Conservation (phyloP, 1,140 invertebrate species). For the Drepana arcuata region DNA sequence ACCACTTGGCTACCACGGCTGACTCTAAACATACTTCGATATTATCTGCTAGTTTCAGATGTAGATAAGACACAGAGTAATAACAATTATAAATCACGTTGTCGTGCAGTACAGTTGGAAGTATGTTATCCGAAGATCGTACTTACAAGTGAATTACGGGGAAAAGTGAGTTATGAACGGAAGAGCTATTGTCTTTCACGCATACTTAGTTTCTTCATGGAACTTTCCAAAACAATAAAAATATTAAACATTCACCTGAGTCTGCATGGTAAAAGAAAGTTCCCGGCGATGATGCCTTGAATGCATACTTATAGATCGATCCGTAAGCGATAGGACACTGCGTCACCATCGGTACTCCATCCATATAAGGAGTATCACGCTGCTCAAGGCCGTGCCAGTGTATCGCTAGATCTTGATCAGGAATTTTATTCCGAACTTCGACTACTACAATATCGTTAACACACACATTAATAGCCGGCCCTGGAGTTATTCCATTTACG, state of each 20-base stretch:
- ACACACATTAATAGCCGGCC: constrained; percentile 88
- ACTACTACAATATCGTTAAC: constrained; percentile 87
- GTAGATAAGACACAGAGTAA: too few species aligned
- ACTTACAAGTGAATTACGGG: too few species aligned
- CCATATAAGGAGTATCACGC: constrained; percentile 82
- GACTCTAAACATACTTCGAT: too few species aligned
- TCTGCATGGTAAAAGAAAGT: constrained; percentile 82
- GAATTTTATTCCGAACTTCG: constrained; percentile 82
- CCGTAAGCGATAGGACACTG: constrained; percentile 84
- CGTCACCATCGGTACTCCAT: constrained; percentile 83
- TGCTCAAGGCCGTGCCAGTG: constrained; percentile 87
- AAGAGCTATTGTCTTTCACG: too few species aligned
- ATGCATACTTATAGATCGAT: constrained; percentile 83
- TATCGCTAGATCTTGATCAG: constrained; percentile 77
- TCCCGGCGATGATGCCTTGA: constrained; percentile 76
- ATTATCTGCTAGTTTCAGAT: too few species aligned
- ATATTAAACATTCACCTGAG: constrained; percentile 73
- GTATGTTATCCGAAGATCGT: too few species aligned
- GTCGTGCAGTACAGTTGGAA: too few species aligned
- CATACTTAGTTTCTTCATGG: too few species aligned
- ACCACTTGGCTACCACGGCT: too few species aligned
- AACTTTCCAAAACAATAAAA: too few species aligned
- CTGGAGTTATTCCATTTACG: constrained; percentile 85
- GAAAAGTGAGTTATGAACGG: too few species aligned
- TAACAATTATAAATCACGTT: too few species aligned